These are phyloP conservation scores for Xanthorhoe spadicearia DNA, from an alignment of 2,888 invertebrate genomes.

Conservation along the genomic window DNA sequence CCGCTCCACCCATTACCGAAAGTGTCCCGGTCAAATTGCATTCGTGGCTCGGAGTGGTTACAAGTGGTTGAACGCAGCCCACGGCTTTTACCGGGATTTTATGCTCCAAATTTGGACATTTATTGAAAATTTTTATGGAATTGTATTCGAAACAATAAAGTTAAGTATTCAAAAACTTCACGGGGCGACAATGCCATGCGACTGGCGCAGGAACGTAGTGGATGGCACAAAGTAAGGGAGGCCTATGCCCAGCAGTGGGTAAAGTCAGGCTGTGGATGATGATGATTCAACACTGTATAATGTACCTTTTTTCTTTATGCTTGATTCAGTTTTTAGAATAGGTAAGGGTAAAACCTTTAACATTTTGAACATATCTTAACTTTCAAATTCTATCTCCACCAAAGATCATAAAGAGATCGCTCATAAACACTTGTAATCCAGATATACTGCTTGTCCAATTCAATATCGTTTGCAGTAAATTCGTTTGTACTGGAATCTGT, in stretches of 20 bases:
- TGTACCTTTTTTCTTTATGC: too few relatives aligned
- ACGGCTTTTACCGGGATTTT: slow-evolving; percentile 14
- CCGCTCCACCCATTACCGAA: slow-evolving; percentile 22
- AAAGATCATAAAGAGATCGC: not conserved
- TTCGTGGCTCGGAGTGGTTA: slow-evolving; percentile 13
- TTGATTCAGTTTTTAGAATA: too few relatives aligned
- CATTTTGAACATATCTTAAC: not conserved
- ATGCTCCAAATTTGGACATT: not conserved
- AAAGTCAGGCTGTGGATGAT: too few relatives aligned
- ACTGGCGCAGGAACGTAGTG: too few relatives aligned
- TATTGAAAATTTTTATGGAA: not conserved
- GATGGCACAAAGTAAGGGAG: too few relatives aligned
- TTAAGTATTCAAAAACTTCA: too few relatives aligned
- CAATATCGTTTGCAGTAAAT: slow-evolving; percentile 33
- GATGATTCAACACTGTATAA: too few relatives aligned
- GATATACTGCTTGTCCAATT: slow-evolving; percentile 18
- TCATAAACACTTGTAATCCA: slow-evolving; percentile 23
- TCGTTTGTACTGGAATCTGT: slow-evolving; percentile 17
- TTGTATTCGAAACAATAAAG: not conserved
- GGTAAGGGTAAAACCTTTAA: too few relatives aligned
- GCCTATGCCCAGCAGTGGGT: too few relatives aligned
- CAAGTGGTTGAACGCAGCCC: slow-evolving; percentile 19
- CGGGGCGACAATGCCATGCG: too few relatives aligned
- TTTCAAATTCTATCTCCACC: not conserved
- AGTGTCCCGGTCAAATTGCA: slow-evolving; percentile 24